A percentile compares a stretch with the other conserved stretches of the same genome.
Evolutionary conservation across 1,140 invertebrate genomes (phyloP).

Genomic region (Neuroterus valhalla): DNA sequence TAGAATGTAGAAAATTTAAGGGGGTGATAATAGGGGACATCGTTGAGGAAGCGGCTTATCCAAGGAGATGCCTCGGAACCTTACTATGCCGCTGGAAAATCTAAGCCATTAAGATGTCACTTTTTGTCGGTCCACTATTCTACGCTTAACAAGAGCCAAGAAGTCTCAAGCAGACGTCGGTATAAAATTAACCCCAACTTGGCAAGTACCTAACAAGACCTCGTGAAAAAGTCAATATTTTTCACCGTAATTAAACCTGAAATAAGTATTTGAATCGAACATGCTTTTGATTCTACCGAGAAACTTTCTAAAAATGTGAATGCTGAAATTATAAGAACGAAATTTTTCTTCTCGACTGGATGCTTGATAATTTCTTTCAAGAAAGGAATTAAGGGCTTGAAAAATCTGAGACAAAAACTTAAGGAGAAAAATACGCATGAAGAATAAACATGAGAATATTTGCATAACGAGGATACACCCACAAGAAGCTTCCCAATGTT

Average conservation of each 20-base stretch:
- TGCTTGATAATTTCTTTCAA: too few species aligned
- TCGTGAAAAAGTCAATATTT: not conserved
- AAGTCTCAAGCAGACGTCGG: not conserved
- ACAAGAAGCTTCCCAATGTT: not conserved
- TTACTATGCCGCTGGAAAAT: constrained; percentile 29
- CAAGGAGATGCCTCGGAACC: not conserved
- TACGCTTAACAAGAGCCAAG: not conserved
- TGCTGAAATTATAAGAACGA: too few species aligned
- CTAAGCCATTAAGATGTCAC: constrained; percentile 53
- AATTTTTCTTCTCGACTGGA: too few species aligned
- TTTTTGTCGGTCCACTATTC: constrained; percentile 22
- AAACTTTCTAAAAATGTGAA: too few species aligned
- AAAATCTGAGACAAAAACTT: constrained; percentile 7
- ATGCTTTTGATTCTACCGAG: too few species aligned
- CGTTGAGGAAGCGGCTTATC: constrained; percentile 8
- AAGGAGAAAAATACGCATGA: constrained; percentile 29
- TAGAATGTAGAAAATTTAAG: constrained; percentile 12
- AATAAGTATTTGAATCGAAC: too few species aligned
- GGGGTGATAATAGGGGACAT: not conserved
- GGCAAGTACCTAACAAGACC: not conserved
- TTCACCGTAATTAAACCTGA: not conserved
- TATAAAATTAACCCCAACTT: not conserved
- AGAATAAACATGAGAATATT: constrained; percentile 46
- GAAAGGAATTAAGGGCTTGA: not conserved
- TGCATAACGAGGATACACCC: constrained; percentile 40